Percentiles rank a stretch among this genome's conserved stretches.
Evolutionary conservation across 1,140 invertebrate species (phyloP).

Genomic region (Choristoneura fumiferana): DNA sequence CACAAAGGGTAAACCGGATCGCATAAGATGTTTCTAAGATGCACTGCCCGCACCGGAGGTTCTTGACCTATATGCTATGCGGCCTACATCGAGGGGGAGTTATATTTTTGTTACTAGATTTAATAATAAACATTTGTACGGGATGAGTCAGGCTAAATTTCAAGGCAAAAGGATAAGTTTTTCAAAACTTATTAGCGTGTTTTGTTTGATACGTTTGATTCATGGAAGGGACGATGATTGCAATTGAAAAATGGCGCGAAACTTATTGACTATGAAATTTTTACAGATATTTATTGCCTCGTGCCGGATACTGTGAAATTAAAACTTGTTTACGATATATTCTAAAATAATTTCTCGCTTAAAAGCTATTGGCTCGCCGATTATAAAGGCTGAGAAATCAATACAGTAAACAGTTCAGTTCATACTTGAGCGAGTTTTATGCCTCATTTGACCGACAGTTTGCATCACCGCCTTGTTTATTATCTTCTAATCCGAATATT

Average conservation of each 20-base stretch:
- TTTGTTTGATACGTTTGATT: too few relatives aligned
- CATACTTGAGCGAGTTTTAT: conserved; percentile 22
- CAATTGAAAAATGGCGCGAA: too few relatives aligned
- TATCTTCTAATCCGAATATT: conserved; percentile 6
- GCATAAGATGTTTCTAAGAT: conserved; percentile 34
- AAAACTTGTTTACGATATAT: background rate
- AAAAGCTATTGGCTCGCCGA: background rate
- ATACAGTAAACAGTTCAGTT: conserved; percentile 20
- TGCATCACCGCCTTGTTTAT: conserved; percentile 13
- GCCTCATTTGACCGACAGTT: conserved; percentile 23
- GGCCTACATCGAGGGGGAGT: conserved; percentile 18
- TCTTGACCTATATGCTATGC: conserved; percentile 50
- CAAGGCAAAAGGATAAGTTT: too few relatives aligned
- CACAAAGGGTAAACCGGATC: conserved; percentile 30
- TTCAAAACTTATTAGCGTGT: too few relatives aligned
- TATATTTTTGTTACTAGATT: conserved; percentile 33
- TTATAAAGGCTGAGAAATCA: conserved; percentile 20
- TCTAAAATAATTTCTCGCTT: conserved; percentile 1
- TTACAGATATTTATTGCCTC: too few relatives aligned
- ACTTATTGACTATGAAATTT: too few relatives aligned
- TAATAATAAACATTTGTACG: background rate
- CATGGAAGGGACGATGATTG: too few relatives aligned
- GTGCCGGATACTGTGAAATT: too few relatives aligned
- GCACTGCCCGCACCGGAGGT: conserved; percentile 38
- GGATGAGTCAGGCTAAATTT: background rate